Evolutionary conservation across 2,797 vertebrate genomes (phyloP).

Genomic region (Lerista edwardsae): DNA sequence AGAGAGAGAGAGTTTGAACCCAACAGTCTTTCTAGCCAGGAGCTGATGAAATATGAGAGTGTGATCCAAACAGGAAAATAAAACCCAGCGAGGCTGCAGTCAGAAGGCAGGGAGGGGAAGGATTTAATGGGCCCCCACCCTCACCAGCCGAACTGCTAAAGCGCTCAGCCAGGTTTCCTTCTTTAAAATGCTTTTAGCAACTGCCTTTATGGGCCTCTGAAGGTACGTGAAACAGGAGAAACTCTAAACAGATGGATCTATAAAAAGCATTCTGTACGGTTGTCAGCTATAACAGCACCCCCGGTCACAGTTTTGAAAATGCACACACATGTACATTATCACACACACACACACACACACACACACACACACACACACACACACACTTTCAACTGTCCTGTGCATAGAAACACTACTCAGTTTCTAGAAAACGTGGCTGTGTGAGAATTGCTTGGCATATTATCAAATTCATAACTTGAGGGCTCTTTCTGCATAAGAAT

Average conservation of each 20-base stretch:
- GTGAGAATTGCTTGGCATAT: not conserved
- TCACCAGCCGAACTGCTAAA: not conserved
- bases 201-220: constrained; percentile 27
- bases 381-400: not conserved
- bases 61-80: not conserved
- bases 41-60: not conserved
- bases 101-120: not conserved
- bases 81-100: not conserved
- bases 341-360: not conserved
- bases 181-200: constrained; percentile 37
- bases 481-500: not conserved
- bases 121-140: not conserved
- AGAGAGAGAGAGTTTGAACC: too few species aligned
- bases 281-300: constrained; percentile 20
- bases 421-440: not conserved
- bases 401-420: not conserved
- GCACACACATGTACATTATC: constrained; percentile 3
- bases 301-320: constrained; percentile 6
- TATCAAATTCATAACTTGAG: not conserved
- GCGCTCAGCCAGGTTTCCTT: not conserved
- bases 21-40: not conserved
- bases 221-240: constrained; percentile 32
- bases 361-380: too few species aligned
- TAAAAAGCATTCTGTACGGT: constrained; percentile 20
- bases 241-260: constrained; percentile 41